Evolutionary conservation across 2,113 vertebrate genomes (phyloP), one percentile per base, ranked within the genome.

Genomic region (Cryptoleucopteryx plumbea): DNA sequence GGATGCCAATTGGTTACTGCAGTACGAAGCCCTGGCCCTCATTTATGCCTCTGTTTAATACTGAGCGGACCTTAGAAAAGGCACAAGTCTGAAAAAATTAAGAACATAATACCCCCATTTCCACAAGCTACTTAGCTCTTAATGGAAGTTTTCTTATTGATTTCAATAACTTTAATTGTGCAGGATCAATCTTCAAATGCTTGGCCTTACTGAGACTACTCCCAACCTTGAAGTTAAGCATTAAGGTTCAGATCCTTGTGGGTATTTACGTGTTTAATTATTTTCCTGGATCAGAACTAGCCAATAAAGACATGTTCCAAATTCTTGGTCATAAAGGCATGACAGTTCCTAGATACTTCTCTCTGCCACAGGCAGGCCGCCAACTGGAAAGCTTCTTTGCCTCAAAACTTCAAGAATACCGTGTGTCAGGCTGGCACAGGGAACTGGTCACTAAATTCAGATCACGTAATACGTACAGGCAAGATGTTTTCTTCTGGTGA

Each of bases 251-350:
- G 56, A 92, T 75, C 65, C 48, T 84, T 81, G 73, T 17, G 77
- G 65, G 80, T 86, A 89, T 96, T 94, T 95, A 84, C 4, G 0
- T 84, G 92, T 96, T 95, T 97, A 96, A 95, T 96, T 86, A 93
- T 95, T 96, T 92, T 95, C 95, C 88, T 92, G 56, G 53, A 91
- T 94, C 90, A 91, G 80, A 92, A 67, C 86, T 87, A 84, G 86
- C 45, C 71, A 43, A 63, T 55, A 86, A 82, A 94, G 77, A 72
- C 52, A 11, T 2, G 26, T 89, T 97, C 93, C 94, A 94, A 96
- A 96, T 93, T 96, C 96, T 94, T 97, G 91, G 83, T 94, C 84
- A 94, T 89, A 80, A 95, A 91, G 38, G 94, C 96, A 97, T 94
- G 91, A 95, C 95, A 97, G 52, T 94, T 94, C 91, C 79, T 97